These are phyloP conservation scores for Rana temporaria DNA, from an alignment of 2,113 vertebrate species.

Conservation along the genomic window DNA sequence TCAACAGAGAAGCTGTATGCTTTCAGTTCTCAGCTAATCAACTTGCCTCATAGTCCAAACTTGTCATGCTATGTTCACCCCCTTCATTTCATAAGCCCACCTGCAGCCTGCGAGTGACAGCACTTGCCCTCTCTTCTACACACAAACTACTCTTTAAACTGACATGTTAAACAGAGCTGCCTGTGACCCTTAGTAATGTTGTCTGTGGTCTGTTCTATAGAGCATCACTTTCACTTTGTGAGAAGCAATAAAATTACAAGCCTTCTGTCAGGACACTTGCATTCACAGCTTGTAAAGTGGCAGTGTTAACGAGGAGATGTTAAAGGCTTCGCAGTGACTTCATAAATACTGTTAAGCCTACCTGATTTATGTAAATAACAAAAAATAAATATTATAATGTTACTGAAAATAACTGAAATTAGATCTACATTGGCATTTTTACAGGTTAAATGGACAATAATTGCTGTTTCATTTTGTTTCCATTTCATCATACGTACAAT, in stretches of 20 bases:
- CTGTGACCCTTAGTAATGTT: conserved; percentile 52
- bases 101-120: conserved; percentile 56
- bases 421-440: too few species aligned
- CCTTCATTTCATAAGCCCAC: conserved; percentile 59
- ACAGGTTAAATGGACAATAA: too few species aligned
- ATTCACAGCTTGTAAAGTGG: conserved; percentile 51
- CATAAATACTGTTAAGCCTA: conserved; percentile 25
- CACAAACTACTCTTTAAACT: conserved; percentile 63
- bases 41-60: conserved; percentile 73
- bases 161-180: conserved; percentile 63
- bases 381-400: not conserved
- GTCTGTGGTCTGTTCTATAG: conserved; percentile 25
- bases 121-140: conserved; percentile 64
- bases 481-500: too few species aligned
- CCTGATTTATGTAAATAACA: conserved; percentile 16
- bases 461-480: too few species aligned
- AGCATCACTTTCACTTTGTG: conserved; percentile 2
- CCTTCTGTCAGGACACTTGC: conserved; percentile 56
- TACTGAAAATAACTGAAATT: not conserved
- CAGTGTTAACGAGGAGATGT: conserved; percentile 52
- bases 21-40: conserved; percentile 76
- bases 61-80: conserved; percentile 70
- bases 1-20: conserved; percentile 68
- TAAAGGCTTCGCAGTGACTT: conserved; percentile 23
- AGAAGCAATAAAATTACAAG: conserved; percentile 53